Evolutionary conservation across 2,888 invertebrate species (phyloP), one percentile per base, ranked within the genome.

Genomic region (Elegia similella): DNA sequence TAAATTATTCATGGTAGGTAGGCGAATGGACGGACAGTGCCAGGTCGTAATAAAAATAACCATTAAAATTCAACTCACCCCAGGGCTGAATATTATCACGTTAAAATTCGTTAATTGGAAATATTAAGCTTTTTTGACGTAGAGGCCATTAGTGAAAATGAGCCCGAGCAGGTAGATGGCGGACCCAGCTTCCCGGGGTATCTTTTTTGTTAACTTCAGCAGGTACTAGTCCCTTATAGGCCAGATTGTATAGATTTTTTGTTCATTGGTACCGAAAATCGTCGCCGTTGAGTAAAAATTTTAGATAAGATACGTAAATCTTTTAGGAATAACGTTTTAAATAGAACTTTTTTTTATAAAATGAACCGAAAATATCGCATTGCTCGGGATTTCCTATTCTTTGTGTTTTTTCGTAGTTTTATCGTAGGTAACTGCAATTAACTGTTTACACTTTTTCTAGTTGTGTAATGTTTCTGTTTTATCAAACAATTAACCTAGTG

Each of bases 21-120:
- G 68, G 62, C 70, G 64, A 73, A 73, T 73, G 68, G 73, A 74
- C 75, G 68, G 62, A 66, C 34, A 50, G 50, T 50, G 68, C 65
- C 64, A 65, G 70, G 67, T 75, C 72, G 69, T 75, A 70, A 73
- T 71, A 72, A 74, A 72, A 67, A 60, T 67, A 69, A 75, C 66
- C 73, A 82, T 86, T 86, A 82, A 85, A 80, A 82, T 87, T 85
- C 76, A 70, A 77, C 78, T 75, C 82, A 76, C 80, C 81, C 82
- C 69, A 62, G 69, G 79, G 79, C 73, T 69, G 77, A 75, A 82
- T 79, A 80, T 72, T 72, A 80, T 78, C 76, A 84, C 79, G 84
- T 84, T 78, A 73, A 73, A 70, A 73, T 71, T 79, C 69, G 80
- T 85, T 88, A 87, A 86, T 88, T 88, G 86, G 86, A 83, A 82